A percentile compares a stretch with the other conserved stretches of the same genome.
Evolutionary conservation across 2,888 invertebrate species (phyloP).

Genomic region (Archaeoteleia sp.): DNA sequence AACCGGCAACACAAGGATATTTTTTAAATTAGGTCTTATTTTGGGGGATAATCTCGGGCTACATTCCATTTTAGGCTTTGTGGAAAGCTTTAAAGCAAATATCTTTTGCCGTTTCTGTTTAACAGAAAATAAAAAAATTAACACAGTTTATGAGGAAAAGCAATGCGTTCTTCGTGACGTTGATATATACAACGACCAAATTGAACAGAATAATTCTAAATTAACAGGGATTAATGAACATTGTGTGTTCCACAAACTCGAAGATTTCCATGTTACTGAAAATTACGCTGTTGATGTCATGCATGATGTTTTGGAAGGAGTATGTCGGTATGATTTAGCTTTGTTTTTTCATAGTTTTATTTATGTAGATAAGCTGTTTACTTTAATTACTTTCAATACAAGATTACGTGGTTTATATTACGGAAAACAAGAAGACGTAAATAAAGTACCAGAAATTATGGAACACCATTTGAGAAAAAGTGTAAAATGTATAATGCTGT

Average conservation of each 20-base stretch:
- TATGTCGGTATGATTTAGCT: conserved; percentile 51
- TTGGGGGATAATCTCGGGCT: conserved; percentile 10
- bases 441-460: conserved; percentile 48
- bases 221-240: conserved; percentile 15
- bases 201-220: conserved; percentile 10
- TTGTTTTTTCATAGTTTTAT: conserved; percentile 49
- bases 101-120: conserved; percentile 7
- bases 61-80: conserved; percentile 6
- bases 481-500: conserved; percentile 48
- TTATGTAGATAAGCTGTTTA: conserved; percentile 34
- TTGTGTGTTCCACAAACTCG: conserved; percentile 1
- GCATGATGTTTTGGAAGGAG: conserved; percentile 53
- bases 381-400: conserved; percentile 37
- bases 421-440: conserved; percentile 38
- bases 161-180: conserved; percentile 19
- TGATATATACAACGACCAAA: conserved; percentile 5
- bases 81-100: conserved; percentile 4
- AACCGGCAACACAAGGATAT: background rate
- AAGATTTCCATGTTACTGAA: conserved; percentile 20
- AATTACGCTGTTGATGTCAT: conserved; percentile 49
- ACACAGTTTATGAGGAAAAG: conserved; percentile 14
- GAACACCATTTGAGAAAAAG: conserved; percentile 28
- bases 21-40: conserved; percentile 7
- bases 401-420: conserved; percentile 51
- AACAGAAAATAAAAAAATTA: conserved; percentile 2